Conservation (phyloP, 2,797 vertebrate genomes). For the Scarus forsteni region DNA sequence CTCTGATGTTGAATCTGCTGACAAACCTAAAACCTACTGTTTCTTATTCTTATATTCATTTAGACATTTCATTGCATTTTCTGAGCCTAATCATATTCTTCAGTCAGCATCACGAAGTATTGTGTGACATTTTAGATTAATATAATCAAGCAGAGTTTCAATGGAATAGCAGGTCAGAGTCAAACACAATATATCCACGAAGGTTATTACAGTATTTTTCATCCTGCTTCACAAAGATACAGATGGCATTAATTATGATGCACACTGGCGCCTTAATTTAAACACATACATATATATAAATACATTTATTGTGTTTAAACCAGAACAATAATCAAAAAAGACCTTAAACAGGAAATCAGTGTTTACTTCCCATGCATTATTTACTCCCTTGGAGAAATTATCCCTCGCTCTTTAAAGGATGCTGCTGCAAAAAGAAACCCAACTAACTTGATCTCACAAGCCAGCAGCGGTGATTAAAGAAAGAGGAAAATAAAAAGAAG, state of each 20-base stretch:
- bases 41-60: too few species aligned
- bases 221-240: background rate
- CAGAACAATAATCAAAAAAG: constrained; percentile 7
- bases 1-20: too few species aligned
- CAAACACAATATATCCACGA: too few species aligned
- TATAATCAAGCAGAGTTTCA: too few species aligned
- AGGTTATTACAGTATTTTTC: too few species aligned
- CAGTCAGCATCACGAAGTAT: too few species aligned
- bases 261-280: background rate
- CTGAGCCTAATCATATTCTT: too few species aligned
- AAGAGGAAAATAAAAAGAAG: constrained; percentile 45
- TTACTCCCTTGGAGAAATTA: constrained; percentile 35
- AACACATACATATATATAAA: constrained; percentile 1
- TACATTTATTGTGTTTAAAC: constrained; percentile 16
- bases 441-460: constrained; percentile 31
- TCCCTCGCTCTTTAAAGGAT: constrained; percentile 29
- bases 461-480: constrained; percentile 43
- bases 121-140: too few species aligned
- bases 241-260: background rate
- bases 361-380: constrained; percentile 46
- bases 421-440: constrained; percentile 18
- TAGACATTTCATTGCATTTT: too few species aligned
- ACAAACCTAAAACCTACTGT: too few species aligned
- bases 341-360: constrained; percentile 3
- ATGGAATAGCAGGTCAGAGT: too few species aligned